These are phyloP conservation scores for Xestia c-nigrum DNA, from an alignment of 2,888 invertebrate species.

Conservation along the genomic window DNA sequence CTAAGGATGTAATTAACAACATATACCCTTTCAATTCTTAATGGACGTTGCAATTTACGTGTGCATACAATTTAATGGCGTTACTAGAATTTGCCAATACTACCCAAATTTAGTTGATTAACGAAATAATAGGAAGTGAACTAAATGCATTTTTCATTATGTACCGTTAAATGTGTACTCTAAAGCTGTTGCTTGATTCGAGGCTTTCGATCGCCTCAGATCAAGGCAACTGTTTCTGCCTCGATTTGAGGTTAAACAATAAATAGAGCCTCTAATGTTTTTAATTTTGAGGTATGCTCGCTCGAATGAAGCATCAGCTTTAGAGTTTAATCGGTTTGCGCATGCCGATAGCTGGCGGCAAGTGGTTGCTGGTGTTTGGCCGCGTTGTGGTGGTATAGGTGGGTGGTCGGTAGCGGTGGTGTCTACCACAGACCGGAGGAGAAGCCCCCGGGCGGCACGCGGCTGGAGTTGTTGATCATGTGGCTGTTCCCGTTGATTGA, in stretches of 20 bases:
- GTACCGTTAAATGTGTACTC: slow-evolving; percentile 55
- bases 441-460: slow-evolving; percentile 93
- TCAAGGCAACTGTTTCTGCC: slow-evolving; percentile 33
- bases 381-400: slow-evolving; percentile 67
- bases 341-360: slow-evolving; percentile 67
- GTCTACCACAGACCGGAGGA: slow-evolving; percentile 93
- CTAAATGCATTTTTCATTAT: slow-evolving; percentile 80
- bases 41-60: slow-evolving; percentile 78
- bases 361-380: slow-evolving; percentile 64
- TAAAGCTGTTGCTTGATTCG: slow-evolving; percentile 50
- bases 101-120: slow-evolving; percentile 79
- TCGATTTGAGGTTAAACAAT: slow-evolving; percentile 38
- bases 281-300: slow-evolving; percentile 22
- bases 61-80: slow-evolving; percentile 74
- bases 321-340: slow-evolving; percentile 57
- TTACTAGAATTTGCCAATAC: slow-evolving; percentile 78
- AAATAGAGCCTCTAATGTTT: slow-evolving; percentile 38
- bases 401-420: slow-evolving; percentile 56
- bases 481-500: slow-evolving; percentile 85
- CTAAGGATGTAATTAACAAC: slow-evolving; percentile 89
- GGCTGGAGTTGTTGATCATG: slow-evolving; percentile 85
- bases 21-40: slow-evolving; percentile 84
- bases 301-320: slow-evolving; percentile 49
- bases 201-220: slow-evolving; percentile 28
- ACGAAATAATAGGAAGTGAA: slow-evolving; percentile 74